Conservation (phyloP, 1,140 invertebrate species). For the Drosophila ambigua region DNA sequence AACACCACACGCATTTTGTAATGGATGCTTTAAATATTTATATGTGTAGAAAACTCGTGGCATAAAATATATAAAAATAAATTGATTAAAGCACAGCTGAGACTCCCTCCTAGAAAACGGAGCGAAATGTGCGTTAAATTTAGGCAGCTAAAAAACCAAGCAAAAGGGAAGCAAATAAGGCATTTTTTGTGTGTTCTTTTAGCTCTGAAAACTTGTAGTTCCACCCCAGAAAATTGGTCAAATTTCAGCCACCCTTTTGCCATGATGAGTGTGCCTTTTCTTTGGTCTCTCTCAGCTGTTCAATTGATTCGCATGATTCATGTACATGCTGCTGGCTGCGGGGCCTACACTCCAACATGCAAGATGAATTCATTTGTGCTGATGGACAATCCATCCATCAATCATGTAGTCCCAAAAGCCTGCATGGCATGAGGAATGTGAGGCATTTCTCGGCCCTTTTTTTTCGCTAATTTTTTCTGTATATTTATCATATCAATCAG, state of each 20-base stretch:
- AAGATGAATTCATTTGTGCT: constrained; percentile 63
- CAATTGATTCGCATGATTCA: constrained; percentile 24
- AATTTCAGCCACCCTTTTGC: not conserved
- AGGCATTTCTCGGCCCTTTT: constrained; percentile 2
- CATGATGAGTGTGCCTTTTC: constrained; percentile 28
- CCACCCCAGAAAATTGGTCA: not conserved
- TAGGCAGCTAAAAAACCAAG: not conserved
- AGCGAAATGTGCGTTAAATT: not conserved
- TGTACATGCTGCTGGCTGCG: constrained; percentile 24
- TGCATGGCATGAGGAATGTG: not conserved
- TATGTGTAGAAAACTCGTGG: not conserved
- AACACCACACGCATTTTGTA: not conserved
- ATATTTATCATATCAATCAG: constrained; percentile 54
- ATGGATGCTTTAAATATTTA: constrained; percentile 32
- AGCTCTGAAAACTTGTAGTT: too few relatives aligned
- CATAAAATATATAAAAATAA: constrained; percentile 25
- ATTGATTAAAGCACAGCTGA: constrained; percentile 39
- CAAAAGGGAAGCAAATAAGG: too few relatives aligned
- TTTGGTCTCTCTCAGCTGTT: constrained; percentile 35
- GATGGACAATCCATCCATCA: constrained; percentile 64
- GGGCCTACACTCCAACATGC: constrained; percentile 46
- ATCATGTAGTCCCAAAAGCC: constrained; percentile 35
- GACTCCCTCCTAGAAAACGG: not conserved
- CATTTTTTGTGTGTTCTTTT: too few relatives aligned
- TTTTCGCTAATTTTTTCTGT: constrained; percentile 10